Percentiles rank a stretch among this genome's conserved stretches.
phyloP scores from a whole-genome alignment of 2,113 vertebrate genomes.

The Progne subis region DNA sequence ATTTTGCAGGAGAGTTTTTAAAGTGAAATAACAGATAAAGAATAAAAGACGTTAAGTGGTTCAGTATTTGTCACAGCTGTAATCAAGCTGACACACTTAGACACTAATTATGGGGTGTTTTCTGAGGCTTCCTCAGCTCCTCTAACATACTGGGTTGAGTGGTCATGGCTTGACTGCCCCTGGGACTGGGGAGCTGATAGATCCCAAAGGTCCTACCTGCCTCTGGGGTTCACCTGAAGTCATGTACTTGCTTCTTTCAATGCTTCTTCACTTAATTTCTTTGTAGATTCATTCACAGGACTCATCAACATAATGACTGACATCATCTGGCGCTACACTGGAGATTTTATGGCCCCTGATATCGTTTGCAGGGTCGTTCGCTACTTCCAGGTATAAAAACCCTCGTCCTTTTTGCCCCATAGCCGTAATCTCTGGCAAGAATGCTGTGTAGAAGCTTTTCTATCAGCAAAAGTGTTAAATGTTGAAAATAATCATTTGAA shows the following conservation, averaged over 20 bases:
- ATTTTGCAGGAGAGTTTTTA: neutral
- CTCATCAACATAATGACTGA: constrained; percentile 80
- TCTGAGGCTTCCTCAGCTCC: neutral
- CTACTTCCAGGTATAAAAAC: constrained; percentile 74
- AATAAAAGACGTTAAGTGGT: neutral
- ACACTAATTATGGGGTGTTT: neutral
- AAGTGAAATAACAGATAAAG: neutral
- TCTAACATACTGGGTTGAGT: neutral
- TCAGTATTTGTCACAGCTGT: neutral
- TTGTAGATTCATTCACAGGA: constrained; percentile 75
- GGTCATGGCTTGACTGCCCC: accelerated
- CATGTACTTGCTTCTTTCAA: neutral
- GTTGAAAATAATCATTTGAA: neutral
- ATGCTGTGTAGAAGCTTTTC: neutral
- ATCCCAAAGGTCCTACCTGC: neutral
- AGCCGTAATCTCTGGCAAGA: neutral
- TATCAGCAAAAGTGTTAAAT: neutral
- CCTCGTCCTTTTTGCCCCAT: neutral
- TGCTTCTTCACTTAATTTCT: neutral
- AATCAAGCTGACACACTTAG: neutral
- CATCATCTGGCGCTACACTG: constrained; percentile 80
- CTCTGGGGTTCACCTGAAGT: neutral
- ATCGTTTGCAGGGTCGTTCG: constrained; percentile 71
- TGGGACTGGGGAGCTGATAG: neutral
- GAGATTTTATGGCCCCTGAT: constrained; percentile 80